These are phyloP conservation scores for Alviniconcha marisindica DNA, from an alignment of 1,140 invertebrate species.

Conservation along the genomic window DNA sequence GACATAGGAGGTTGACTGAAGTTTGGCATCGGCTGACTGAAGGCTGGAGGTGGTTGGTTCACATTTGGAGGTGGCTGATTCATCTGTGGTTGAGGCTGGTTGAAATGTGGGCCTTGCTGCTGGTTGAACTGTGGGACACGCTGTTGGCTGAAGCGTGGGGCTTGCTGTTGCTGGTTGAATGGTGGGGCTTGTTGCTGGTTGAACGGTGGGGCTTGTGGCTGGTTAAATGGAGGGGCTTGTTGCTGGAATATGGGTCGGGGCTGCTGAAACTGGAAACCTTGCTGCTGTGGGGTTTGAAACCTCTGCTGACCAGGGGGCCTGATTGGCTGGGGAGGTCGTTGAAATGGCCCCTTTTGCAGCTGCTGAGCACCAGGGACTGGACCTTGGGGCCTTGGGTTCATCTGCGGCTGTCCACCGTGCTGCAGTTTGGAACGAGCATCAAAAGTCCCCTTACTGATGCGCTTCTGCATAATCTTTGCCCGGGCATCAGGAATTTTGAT, in stretches of 20 bases:
- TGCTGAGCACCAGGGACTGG: background rate
- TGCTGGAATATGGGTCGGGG: constrained; percentile 10
- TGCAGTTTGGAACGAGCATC: constrained; percentile 48
- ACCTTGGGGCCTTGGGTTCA: background rate
- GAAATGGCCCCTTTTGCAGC: constrained; percentile 23
- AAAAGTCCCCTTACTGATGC: constrained; percentile 46
- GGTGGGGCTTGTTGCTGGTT: background rate
- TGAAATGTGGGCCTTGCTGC: constrained; percentile 36
- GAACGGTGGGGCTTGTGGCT: constrained; percentile 24
- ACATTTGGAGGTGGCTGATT: constrained; percentile 9
- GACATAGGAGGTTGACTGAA: background rate
- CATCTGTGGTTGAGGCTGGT: constrained; percentile 1
- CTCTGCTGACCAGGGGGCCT: background rate
- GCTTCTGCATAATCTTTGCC: constrained; percentile 46
- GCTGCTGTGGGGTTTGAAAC: background rate
- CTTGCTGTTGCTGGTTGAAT: background rate
- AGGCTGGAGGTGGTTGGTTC: constrained; percentile 1
- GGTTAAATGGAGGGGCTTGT: background rate
- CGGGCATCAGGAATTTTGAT: constrained; percentile 48
- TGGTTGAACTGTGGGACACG: background rate
- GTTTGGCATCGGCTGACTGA: background rate
- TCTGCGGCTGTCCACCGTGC: too few species aligned
- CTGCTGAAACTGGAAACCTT: background rate
- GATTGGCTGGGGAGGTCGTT: constrained; percentile 32
- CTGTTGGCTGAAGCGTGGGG: background rate